A percentile compares a stretch with the other conserved stretches of the same genome.
Evolutionary conservation across 1,140 invertebrate genomes (phyloP).

Genomic region (Drosophila guanche): DNA sequence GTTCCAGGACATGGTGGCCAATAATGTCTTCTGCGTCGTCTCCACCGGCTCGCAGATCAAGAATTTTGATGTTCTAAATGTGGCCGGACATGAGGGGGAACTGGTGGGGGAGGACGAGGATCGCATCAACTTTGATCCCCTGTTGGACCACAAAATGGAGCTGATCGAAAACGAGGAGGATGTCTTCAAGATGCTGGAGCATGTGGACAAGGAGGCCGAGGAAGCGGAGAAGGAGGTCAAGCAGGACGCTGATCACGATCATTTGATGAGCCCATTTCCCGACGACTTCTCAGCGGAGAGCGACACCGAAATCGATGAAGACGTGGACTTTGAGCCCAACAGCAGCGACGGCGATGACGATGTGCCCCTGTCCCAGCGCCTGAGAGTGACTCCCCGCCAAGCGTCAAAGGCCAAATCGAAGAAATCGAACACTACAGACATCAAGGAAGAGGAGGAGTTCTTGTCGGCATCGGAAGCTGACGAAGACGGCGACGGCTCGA

Average conservation of each 20-base stretch:
- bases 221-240: slow-evolving; percentile 57
- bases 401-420: slow-evolving; percentile 11
- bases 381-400: slow-evolving; percentile 22
- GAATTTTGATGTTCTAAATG: slow-evolving; percentile 60
- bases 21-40: slow-evolving; percentile 41
- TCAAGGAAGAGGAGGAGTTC: slow-evolving; percentile 18
- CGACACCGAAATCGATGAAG: slow-evolving; percentile 43
- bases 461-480: slow-evolving; percentile 25
- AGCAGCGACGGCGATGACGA: slow-evolving; percentile 72
- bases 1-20: slow-evolving; percentile 71
- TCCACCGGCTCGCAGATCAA: slow-evolving; percentile 34
- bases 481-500: slow-evolving; percentile 38
- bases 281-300: slow-evolving; percentile 42
- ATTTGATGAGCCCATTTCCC: slow-evolving; percentile 31
- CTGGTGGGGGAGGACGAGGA: slow-evolving; percentile 66
- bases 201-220: slow-evolving; percentile 74
- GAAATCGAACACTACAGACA: background rate
- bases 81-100: slow-evolving; percentile 45
- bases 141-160: slow-evolving; percentile 79
- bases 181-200: slow-evolving; percentile 79
- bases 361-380: slow-evolving; percentile 63
- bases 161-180: slow-evolving; percentile 78
- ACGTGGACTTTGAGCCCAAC: slow-evolving; percentile 53
- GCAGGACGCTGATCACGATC: slow-evolving; percentile 36
- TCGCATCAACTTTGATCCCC: slow-evolving; percentile 75